These are phyloP conservation scores for Elachura formosa DNA, from an alignment of 2,113 vertebrate genomes.

Conservation along the genomic window DNA sequence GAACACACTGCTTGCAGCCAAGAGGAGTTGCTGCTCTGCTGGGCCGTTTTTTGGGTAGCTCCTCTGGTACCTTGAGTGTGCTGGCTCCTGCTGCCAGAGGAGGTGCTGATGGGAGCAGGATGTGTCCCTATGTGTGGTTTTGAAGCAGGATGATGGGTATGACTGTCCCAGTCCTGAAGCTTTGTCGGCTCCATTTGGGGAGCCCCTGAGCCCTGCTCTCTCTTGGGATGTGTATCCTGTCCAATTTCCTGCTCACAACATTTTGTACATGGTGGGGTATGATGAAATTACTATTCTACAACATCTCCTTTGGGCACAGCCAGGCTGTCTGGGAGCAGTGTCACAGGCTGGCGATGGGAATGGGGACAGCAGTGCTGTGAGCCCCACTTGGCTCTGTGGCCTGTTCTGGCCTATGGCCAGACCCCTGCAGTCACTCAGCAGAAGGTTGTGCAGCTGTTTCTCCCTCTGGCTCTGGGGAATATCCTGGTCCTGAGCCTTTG, in stretches of 20 bases:
- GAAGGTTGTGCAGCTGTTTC: background rate
- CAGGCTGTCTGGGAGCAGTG: background rate
- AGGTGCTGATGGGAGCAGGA: background rate
- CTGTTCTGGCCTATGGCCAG: background rate
- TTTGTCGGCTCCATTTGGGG: background rate
- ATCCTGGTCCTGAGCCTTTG: background rate
- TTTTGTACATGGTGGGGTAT: background rate
- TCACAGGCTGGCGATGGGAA: background rate
- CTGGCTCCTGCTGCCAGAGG: background rate
- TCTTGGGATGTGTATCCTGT: background rate
- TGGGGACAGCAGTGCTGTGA: background rate
- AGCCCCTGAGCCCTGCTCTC: background rate
- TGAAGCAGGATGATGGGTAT: rapidly evolving
- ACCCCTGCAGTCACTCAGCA: too few relatives aligned
- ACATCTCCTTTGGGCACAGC: background rate
- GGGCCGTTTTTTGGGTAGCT: background rate
- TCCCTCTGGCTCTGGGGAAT: background rate
- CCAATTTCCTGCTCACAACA: rapidly evolving
- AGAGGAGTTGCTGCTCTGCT: background rate
- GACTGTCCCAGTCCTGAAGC: background rate
- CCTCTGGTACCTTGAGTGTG: background rate
- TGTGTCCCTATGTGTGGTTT: background rate
- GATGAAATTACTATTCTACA: background rate
- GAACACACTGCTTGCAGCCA: background rate
- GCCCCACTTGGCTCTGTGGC: background rate